Percentiles rank a stretch among this genome's conserved stretches.
These are phyloP conservation scores for Orgyia antiqua DNA, from an alignment of 2,888 invertebrate species.

Conservation along the genomic window DNA sequence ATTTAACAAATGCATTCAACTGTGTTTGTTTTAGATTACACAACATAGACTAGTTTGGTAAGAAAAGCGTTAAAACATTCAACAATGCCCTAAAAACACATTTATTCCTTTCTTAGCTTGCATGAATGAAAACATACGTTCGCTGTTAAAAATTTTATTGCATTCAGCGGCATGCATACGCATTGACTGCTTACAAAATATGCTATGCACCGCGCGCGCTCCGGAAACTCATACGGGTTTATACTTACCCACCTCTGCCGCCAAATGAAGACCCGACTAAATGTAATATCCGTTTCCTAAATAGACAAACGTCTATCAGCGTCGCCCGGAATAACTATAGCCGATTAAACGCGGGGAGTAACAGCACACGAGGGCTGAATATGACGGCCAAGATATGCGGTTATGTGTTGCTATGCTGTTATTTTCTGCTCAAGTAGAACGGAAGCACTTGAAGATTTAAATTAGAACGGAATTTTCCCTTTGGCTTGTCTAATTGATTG, in stretches of 20 bases:
- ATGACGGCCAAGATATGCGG: conserved; percentile 26
- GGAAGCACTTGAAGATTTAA: conserved; percentile 28
- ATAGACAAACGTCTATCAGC: conserved; percentile 75
- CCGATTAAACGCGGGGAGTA: conserved; percentile 60
- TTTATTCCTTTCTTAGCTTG: conserved; percentile 37
- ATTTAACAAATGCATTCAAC: too few relatives aligned
- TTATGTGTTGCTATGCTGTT: conserved; percentile 30
- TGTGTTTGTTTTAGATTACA: too few relatives aligned
- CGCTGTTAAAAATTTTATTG: conserved; percentile 64
- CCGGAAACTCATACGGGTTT: conserved; percentile 70
- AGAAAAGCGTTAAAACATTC: too few relatives aligned
- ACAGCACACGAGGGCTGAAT: conserved; percentile 34
- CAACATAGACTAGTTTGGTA: too few relatives aligned
- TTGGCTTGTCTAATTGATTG: conserved; percentile 7
- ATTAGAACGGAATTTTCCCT: conserved; percentile 13
- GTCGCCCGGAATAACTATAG: conserved; percentile 73
- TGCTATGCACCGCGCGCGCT: conserved; percentile 68
- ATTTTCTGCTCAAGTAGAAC: conserved; percentile 31
- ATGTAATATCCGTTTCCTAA: conserved; percentile 79
- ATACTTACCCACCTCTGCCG: conserved; percentile 72
- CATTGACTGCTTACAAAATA: conserved; percentile 66
- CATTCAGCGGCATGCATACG: conserved; percentile 54
- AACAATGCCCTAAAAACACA: conserved; percentile 58
- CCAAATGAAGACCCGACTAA: conserved; percentile 74
- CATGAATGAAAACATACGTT: conserved; percentile 59